Conservation (phyloP, 1,140 invertebrate genomes). For the Apolygus lucorum region DNA sequence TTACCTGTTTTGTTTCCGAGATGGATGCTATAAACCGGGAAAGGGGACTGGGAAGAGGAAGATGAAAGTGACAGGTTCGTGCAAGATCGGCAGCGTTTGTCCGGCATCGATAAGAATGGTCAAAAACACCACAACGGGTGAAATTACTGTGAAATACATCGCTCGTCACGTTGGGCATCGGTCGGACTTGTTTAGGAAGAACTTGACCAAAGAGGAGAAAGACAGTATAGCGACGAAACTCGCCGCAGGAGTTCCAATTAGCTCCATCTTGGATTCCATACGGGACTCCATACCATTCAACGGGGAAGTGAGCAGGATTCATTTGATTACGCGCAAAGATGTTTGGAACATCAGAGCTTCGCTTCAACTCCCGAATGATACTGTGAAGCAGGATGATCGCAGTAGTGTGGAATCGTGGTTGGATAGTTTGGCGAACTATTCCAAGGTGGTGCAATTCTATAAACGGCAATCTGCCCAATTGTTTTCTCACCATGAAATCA, state of each 20-base stretch:
- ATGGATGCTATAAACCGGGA: background rate
- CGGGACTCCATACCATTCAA: background rate
- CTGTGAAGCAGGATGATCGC: background rate
- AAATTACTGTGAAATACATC: background rate
- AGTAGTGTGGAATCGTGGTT: background rate
- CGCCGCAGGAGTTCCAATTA: background rate
- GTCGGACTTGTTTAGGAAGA: background rate
- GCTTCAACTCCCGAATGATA: background rate
- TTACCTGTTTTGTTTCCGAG: background rate
- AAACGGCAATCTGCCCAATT: background rate
- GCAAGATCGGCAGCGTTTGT: background rate
- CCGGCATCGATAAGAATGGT: background rate
- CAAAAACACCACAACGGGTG: background rate
- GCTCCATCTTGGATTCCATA: background rate
- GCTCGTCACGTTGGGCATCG: background rate
- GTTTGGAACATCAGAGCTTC: background rate
- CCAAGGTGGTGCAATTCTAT: background rate
- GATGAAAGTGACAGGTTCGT: background rate
- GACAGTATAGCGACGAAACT: background rate
- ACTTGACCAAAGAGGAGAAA: background rate
- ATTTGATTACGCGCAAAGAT: background rate
- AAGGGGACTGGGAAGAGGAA: background rate
- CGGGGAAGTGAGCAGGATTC: background rate
- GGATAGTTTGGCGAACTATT: background rate
- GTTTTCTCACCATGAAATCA: background rate